These are phyloP conservation scores for Gnatocerus cornutus DNA, from an alignment of 2,888 invertebrate genomes.

Conservation along the genomic window DNA sequence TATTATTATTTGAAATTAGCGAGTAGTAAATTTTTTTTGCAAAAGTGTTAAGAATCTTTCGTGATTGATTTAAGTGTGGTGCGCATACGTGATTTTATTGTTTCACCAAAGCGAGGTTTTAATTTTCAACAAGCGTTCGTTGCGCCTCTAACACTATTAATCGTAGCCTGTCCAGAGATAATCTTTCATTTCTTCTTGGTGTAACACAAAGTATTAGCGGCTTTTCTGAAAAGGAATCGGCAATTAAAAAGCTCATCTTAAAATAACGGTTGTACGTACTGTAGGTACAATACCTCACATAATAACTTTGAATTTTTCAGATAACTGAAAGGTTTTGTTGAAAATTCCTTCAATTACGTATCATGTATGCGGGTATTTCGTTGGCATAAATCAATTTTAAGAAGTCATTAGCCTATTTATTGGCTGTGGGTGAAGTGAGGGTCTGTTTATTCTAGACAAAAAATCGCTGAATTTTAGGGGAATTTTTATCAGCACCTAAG, in stretches of 20 bases:
- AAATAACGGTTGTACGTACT: constrained; percentile 42
- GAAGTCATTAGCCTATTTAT: constrained; percentile 44
- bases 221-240: constrained; percentile 57
- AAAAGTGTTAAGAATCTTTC: constrained; percentile 1
- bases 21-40: too few relatives aligned
- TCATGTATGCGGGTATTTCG: constrained; percentile 45
- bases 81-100: constrained; percentile 14
- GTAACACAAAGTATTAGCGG: constrained; percentile 57
- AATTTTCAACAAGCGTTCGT: constrained; percentile 29
- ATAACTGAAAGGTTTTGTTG: constrained; percentile 21
- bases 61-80: constrained; percentile 16
- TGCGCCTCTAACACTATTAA: constrained; percentile 50
- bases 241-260: constrained; percentile 56
- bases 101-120: constrained; percentile 25
- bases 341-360: constrained; percentile 12
- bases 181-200: constrained; percentile 52
- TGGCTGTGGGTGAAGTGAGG: constrained; percentile 37
- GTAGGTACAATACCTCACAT: constrained; percentile 20
- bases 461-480: constrained; percentile 32
- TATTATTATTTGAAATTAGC: too few relatives aligned
- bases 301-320: constrained; percentile 28
- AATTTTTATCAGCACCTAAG: constrained; percentile 38
- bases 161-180: constrained; percentile 54
- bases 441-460: constrained; percentile 2
- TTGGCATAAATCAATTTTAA: constrained; percentile 42